These are phyloP conservation scores for Chiloscyllium punctatum DNA, from an alignment of 2,797 vertebrate species.

Conservation along the genomic window DNA sequence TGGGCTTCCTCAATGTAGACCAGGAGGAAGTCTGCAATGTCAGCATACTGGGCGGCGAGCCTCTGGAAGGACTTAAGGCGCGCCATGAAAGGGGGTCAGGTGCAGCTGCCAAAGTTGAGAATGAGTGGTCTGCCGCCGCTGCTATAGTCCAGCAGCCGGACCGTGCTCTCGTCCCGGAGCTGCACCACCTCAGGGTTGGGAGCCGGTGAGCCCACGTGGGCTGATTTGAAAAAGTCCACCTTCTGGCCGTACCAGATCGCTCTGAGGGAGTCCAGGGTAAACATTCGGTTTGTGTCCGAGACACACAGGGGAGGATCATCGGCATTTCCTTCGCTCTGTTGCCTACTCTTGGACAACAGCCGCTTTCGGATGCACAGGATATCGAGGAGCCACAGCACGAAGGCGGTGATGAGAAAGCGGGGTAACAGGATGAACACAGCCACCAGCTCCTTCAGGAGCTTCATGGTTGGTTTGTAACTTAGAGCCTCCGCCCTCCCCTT, in stretches of 20 bases:
- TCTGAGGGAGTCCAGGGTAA: conserved; percentile 84
- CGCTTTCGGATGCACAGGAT: conserved; percentile 90
- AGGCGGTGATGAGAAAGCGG: conserved; percentile 84
- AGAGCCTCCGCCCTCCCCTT: not conserved
- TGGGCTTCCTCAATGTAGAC: conserved; percentile 97
- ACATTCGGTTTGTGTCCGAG: conserved; percentile 90
- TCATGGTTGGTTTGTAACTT: conserved; percentile 61
- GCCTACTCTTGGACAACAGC: conserved; percentile 66
- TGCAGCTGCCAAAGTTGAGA: conserved; percentile 96
- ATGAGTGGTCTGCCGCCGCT: conserved; percentile 80
- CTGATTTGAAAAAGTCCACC: conserved; percentile 90
- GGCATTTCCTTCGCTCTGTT: conserved; percentile 41
- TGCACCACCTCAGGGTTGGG: conserved; percentile 90
- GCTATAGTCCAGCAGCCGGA: conserved; percentile 80
- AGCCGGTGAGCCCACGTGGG: conserved; percentile 76
- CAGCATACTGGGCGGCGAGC: conserved; percentile 79
- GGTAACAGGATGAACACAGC: conserved; percentile 89
- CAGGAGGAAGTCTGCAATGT: conserved; percentile 88
- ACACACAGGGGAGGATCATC: conserved; percentile 92
- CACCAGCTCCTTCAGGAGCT: conserved; percentile 77
- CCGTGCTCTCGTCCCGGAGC: conserved; percentile 66
- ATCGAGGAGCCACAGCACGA: conserved; percentile 92
- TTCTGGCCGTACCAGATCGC: conserved; percentile 97
- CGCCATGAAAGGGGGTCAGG: conserved; percentile 99
- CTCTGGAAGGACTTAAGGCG: conserved; percentile 87